Percentiles rank a stretch among this genome's conserved stretches.
Evolutionary conservation across 1,140 invertebrate genomes (phyloP).

Genomic region (Lutraria rhynchaena): DNA sequence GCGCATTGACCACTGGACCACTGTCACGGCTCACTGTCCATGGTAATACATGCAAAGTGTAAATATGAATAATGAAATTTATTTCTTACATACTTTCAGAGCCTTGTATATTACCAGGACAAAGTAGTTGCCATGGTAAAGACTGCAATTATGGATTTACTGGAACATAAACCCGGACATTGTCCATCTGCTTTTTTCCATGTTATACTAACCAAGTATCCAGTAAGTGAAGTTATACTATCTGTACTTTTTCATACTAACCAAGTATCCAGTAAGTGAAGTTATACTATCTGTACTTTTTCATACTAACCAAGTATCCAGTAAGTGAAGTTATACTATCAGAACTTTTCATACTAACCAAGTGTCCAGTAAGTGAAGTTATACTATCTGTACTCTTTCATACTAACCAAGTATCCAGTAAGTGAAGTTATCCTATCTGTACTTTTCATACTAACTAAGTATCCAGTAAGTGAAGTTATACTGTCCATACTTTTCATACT

Average conservation of each 20-base stretch:
- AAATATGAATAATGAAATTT: too few species aligned
- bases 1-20: too few species aligned
- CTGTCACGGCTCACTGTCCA: too few species aligned
- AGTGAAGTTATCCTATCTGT: too few species aligned
- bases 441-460: too few species aligned
- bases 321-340: not conserved
- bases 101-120: not conserved
- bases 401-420: too few species aligned
- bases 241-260: not conserved
- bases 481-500: too few species aligned
- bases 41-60: too few species aligned
- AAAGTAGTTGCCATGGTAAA: conserved; percentile 31
- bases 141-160: conserved; percentile 22
- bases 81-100: conserved; percentile 1
- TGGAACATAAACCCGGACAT: conserved; percentile 13
- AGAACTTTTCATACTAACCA: too few species aligned
- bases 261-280: not conserved
- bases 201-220: conserved; percentile 8
- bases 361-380: too few species aligned
- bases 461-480: too few species aligned
- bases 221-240: conserved; percentile 1
- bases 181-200: conserved; percentile 36
- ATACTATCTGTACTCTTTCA: too few species aligned
- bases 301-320: not conserved
- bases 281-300: not conserved